Base-by-base conservation (phyloP, 2,113 vertebrate species). In the Capra hircus region DNA sequence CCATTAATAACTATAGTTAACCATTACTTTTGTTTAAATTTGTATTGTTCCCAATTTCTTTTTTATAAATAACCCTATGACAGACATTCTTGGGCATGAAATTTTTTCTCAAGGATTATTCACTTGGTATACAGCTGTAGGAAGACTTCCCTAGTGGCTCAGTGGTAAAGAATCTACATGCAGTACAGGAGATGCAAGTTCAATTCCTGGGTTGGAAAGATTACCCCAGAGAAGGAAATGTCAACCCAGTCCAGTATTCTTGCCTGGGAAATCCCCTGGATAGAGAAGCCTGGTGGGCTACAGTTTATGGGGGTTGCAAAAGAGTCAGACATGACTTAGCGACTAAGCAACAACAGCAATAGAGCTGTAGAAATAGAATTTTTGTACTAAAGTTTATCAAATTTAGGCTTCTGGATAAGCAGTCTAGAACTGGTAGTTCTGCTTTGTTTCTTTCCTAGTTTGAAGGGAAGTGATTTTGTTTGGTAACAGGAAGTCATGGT, bases 401-500 rank as follows among this genome's bases (percentile, higher is more conserved):
- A 48, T 57, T 95, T 92, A 96, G 87, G 16, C 14, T 6, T 62
- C 53, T 95, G 40, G 48, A 64, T 84, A 96, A 78, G 74, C 19
- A 71, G 36, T 92, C 9, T 59, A 57, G 64, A 96, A 88, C 36
- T 45, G 27, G 12, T 30, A 90, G 43, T 82, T 96, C 86, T 85
- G 30, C 15, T 97, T 84, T 94, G 17, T 92, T 96, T 98, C 53
- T 78, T 88, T 62, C 28, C 59, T 83, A n/a, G 30, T 96, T 93
- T 90, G 91, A 30, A 55, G 92, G 43, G 67, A 88, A 55, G 36
- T 78, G 30, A 71, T 94, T 97, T 88, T 96, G 33, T 91, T 89
- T 94, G 36, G 36, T 88, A 85, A 95, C 15, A 92, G 88, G n/a
- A 95, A 96, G 50, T 52, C 60, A 14, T 89, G 28, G 36, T 83